Conservation (phyloP, 2,888 invertebrate genomes). For the Drosophila tanythrix region DNA sequence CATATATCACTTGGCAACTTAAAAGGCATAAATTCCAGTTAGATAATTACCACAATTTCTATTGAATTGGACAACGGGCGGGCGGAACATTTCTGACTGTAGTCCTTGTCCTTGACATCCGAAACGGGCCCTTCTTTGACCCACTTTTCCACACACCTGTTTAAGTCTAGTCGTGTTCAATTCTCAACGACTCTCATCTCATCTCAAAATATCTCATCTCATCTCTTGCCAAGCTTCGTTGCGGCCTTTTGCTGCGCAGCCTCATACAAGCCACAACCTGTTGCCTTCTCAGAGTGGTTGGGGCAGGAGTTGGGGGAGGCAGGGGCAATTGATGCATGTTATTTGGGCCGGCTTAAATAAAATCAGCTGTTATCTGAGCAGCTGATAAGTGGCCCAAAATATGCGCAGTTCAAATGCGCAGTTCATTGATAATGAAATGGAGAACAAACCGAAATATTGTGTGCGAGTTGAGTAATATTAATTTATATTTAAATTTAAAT, state of each 20-base stretch:
- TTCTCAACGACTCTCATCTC: conserved; percentile 10
- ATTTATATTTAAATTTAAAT: neutral
- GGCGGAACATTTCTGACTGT: conserved; percentile 17
- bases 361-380: conserved; percentile 37
- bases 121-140: conserved; percentile 44
- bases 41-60: conserved; percentile 19
- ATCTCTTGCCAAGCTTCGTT: conserved; percentile 19
- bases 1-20: neutral
- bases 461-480: neutral
- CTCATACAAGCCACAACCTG: conserved; percentile 62
- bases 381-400: conserved; percentile 36
- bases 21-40: conserved; percentile 23
- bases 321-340: conserved; percentile 9
- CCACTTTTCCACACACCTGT: conserved; percentile 65
- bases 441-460: neutral
- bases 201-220: conserved; percentile 14
- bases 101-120: conserved; percentile 65
- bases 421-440: conserved; percentile 39
- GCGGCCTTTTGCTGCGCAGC: conserved; percentile 67
- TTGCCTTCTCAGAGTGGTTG: conserved; percentile 28
- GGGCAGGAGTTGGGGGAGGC: neutral
- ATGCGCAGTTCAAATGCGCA: conserved; percentile 57
- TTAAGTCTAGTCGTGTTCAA: conserved; percentile 15
- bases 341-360: conserved; percentile 15
- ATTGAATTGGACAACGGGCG: conserved; percentile 1